These are phyloP conservation scores for Apamea sordens DNA, from an alignment of 2,888 invertebrate species.

Conservation along the genomic window DNA sequence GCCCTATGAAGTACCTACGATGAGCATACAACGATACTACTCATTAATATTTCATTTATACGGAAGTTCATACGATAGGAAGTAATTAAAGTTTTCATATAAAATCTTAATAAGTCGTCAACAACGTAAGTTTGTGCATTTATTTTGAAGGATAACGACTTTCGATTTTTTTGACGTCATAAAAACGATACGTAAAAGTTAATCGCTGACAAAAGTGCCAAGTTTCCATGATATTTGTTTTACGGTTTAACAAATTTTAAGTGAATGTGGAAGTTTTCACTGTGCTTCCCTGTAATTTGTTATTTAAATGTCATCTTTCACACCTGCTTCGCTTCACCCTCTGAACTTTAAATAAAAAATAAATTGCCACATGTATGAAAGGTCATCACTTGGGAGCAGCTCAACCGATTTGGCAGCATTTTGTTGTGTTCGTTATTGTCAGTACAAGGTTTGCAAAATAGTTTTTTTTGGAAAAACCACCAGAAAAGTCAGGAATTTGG, in stretches of 20 bases:
- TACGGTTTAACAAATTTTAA: neutral
- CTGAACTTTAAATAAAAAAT: neutral
- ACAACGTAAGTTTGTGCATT: slow-evolving; percentile 29
- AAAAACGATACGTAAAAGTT: slow-evolving; percentile 42
- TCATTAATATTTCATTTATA: slow-evolving; percentile 53
- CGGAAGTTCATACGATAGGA: slow-evolving; percentile 67
- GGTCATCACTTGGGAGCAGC: neutral
- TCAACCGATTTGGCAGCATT: neutral
- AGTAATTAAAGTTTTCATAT: slow-evolving; percentile 56
- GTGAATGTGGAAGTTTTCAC: slow-evolving; percentile 24
- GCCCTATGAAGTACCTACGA: slow-evolving; percentile 31
- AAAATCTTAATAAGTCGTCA: slow-evolving; percentile 50
- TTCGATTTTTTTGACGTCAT: slow-evolving; percentile 66
- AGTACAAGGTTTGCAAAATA: neutral
- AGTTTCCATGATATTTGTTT: slow-evolving; percentile 59
- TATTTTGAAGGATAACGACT: slow-evolving; percentile 74
- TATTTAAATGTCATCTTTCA: slow-evolving; percentile 26
- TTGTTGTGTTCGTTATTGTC: neutral
- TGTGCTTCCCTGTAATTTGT: slow-evolving; percentile 20
- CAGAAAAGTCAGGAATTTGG: too few relatives aligned
- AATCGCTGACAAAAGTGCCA: slow-evolving; percentile 17
- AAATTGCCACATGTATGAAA: neutral
- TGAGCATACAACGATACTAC: neutral
- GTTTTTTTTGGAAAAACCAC: neutral
- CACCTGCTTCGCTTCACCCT: neutral